A percentile compares a stretch with the other conserved stretches of the same genome.
These are phyloP conservation scores for Ischnus inquisitorius DNA, from an alignment of 2,888 invertebrate genomes.

Conservation along the genomic window DNA sequence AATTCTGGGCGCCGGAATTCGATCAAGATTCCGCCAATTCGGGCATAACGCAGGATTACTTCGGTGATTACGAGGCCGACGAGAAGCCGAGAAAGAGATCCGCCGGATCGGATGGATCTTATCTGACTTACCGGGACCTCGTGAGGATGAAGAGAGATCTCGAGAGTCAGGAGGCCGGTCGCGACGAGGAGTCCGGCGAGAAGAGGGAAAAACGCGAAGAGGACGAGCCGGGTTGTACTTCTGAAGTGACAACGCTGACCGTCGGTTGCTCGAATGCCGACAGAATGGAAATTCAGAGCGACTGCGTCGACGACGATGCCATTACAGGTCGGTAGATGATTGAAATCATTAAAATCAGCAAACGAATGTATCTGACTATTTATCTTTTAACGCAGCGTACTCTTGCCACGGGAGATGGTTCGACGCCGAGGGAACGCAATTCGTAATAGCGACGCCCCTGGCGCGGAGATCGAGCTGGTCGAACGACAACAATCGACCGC, in stretches of 20 bases:
- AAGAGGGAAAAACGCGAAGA: constrained; percentile 75
- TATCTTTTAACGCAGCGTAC: constrained; percentile 89
- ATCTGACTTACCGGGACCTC: constrained; percentile 76
- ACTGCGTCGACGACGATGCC: constrained; percentile 90
- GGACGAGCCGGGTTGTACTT: constrained; percentile 79
- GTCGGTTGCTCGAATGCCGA: constrained; percentile 92
- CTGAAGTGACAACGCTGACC: constrained; percentile 89
- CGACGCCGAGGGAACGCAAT: constrained; percentile 92
- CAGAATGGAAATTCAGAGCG: constrained; percentile 92
- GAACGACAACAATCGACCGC: constrained; percentile 82
- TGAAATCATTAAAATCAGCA: background rate
- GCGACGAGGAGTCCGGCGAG: constrained; percentile 65
- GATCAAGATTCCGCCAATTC: constrained; percentile 50
- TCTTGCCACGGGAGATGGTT: constrained; percentile 95
- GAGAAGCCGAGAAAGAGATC: constrained; percentile 70
- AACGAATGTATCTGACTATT: background rate
- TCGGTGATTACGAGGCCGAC: constrained; percentile 79
- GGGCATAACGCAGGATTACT: constrained; percentile 78
- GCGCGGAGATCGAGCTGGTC: constrained; percentile 87
- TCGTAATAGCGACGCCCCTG: constrained; percentile 93
- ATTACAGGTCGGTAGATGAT: constrained; percentile 87
- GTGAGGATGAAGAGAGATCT: constrained; percentile 76
- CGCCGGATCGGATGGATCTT: constrained; percentile 51
- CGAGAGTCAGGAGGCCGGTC: constrained; percentile 70
- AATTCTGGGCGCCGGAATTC: constrained; percentile 74